Percentiles rank a stretch among this genome's conserved stretches.
phyloP scores from a whole-genome alignment of 2,888 invertebrate species.

The Syrphus vitripennis region DNA sequence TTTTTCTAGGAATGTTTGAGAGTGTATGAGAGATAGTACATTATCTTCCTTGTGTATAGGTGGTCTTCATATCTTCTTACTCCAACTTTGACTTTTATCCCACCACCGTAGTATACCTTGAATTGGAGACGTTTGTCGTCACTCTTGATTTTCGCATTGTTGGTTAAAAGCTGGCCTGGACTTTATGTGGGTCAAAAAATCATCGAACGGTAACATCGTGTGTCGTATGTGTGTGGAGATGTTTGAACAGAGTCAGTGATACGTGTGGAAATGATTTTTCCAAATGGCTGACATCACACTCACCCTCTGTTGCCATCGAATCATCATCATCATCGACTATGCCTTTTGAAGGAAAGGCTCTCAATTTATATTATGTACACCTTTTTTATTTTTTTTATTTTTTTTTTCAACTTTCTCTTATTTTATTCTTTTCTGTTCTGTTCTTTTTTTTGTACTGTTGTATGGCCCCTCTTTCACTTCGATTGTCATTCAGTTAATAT shows the following conservation, averaged over 20 bases:
- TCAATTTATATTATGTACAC: slow-evolving; percentile 53
- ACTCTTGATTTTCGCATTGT: slow-evolving; percentile 53
- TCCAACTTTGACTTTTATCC: background rate
- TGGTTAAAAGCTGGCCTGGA: slow-evolving; percentile 47
- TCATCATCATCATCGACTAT: background rate
- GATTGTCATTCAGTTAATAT: slow-evolving; percentile 59
- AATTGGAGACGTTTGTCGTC: slow-evolving; percentile 6
- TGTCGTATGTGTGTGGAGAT: background rate
- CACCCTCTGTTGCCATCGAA: background rate
- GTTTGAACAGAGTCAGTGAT: slow-evolving; percentile 6
- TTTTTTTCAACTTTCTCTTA: slow-evolving; percentile 25
- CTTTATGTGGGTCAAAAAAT: slow-evolving; percentile 14
- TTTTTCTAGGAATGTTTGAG: background rate
- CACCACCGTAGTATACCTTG: background rate
- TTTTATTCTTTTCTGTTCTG: background rate
- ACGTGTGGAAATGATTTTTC: slow-evolving; percentile 28
- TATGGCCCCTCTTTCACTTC: slow-evolving; percentile 43
- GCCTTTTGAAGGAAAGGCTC: slow-evolving; percentile 42
- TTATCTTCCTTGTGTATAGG: background rate
- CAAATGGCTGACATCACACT: background rate
- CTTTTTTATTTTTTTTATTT: background rate
- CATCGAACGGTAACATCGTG: background rate
- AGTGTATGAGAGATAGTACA: slow-evolving; percentile 13
- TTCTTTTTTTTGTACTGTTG: no score
- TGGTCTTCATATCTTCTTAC: background rate